Conservation (phyloP, 2,888 invertebrate species). For the Drosophila siamana region DNA sequence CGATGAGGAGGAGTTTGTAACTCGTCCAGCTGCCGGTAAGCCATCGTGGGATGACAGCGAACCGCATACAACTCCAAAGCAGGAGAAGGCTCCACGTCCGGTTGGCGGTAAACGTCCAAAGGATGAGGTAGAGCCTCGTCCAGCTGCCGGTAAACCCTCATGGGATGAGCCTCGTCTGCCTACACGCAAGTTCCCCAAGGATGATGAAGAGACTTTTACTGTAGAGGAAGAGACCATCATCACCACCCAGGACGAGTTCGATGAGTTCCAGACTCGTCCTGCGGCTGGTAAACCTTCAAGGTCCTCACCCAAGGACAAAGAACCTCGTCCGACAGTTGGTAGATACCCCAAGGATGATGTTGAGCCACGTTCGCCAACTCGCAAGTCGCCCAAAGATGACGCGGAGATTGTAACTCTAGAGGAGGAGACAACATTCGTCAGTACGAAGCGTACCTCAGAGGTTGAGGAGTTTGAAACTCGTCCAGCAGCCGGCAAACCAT, state of each 20-base stretch:
- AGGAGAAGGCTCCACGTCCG: conserved; percentile 2
- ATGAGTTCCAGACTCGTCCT: not conserved
- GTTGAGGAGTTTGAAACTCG: not conserved
- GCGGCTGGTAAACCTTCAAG: not conserved
- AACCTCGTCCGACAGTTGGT: not conserved
- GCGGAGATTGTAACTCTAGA: no score
- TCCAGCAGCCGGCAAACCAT: not conserved
- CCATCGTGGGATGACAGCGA: no score
- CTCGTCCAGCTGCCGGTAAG: not conserved
- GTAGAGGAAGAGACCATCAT: not conserved
- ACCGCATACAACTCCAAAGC: not conserved
- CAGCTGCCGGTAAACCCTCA: conserved; percentile 2
- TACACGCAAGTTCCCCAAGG: conserved; percentile 2
- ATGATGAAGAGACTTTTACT: conserved; percentile 4
- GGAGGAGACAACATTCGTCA: no score
- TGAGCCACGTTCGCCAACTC: not conserved
- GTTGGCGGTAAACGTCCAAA: not conserved
- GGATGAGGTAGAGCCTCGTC: not conserved
- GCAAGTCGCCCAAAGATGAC: no score
- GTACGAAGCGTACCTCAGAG: not conserved
- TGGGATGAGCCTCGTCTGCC: conserved; percentile 19
- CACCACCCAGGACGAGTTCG: not conserved
- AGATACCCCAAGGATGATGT: conserved; percentile 1
- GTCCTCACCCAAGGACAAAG: not conserved
- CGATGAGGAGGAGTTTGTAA: not conserved